Evolutionary conservation across 2,888 invertebrate genomes (phyloP), one percentile per base, ranked within the genome.

Genomic region (Eurytoma californica): DNA sequence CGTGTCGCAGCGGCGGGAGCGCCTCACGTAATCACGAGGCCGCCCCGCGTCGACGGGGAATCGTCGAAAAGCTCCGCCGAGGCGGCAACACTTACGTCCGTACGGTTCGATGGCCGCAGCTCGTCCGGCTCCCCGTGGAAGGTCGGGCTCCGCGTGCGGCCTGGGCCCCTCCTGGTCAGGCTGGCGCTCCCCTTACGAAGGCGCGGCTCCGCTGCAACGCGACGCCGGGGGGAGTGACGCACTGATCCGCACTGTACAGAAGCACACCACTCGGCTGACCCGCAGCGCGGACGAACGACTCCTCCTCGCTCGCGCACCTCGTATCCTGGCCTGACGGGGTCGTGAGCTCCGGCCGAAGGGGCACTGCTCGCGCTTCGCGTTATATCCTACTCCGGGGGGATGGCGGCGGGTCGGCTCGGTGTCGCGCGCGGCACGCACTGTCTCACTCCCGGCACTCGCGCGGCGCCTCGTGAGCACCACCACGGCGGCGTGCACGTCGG

Each of bases 1-100:
- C 76, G 55, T 67, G 74, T 20, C 39, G 18, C 60, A 18, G 47
- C 30, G 55, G 68, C 68, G 39, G 53, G 24, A 13, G 24, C 39
- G 39, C 55, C 55, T 76, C 75, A 76, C 75, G 75, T 76, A 76
- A 76, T 69, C 75, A 9, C 39, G 68, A 68, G 72, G 18, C 68
- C n/a, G 39, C 18, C 18, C 30, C 55, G 57, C 20, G 9, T 4
- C 9, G 12, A 12, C 57, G 57, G 18, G 18, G 18, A 18, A 20
- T 20, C n/a, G 3, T 12, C n/a, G 9, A 20, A 20, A 57, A 57
- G 57, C 18, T 18, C 57, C 18, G 24, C 24, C 24, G 24, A 1
- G 24, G 1, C 18, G 18, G 18, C 57, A 18, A n/a, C 57, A 20
- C 20, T 20, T 18, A 18, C 57, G 20, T n/a, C 20, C 9, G 13